Base-by-base conservation (phyloP, 2,888 invertebrate species). In the Lysandra coridon region DNA sequence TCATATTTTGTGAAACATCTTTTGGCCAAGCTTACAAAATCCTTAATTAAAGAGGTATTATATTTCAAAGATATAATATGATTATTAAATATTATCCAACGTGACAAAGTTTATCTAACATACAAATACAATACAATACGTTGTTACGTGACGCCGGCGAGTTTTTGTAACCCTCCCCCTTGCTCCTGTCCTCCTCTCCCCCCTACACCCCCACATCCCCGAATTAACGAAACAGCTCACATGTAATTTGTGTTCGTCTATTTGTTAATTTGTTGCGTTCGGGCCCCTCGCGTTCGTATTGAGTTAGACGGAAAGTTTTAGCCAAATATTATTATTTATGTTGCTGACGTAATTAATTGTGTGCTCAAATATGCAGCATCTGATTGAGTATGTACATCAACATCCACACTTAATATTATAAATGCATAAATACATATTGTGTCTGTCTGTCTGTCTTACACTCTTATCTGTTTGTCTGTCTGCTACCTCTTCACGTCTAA, bases 221-320 rank as follows among this genome's bases (percentile, higher is more conserved):
- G 5, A 69, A 69, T 69, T 37, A 69, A 69, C 33, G 69, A 33
- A 69, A 69, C 69, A 69, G 30, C 69, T 69, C 33, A 33, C 33
- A 69, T 69, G 69, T 69, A 69, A 69, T 69, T 69, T 14, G 69
- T 69, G 14, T 69, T 5, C 69, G 69, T 33, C 14, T 69, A 37
- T 69, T 69, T 33, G 69, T 69, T 69, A 69, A 69, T 69, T 37
- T 69, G 69, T 69, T 69, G 33, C 69, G 33, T 69, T 69, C 14
- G 33, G 14, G 4, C 69, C 57, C 17, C 14, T 57, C 14, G 57
- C 57, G 57, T 57, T 4, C 57, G 10, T 49, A 69, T 69, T 62
- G 33, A 69, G 33, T 23, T 33, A 37, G 57, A 57, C 57, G 17
- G 57, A 17, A 57, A 57, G 57, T 57, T 57, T 57, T 2, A 49